Evolutionary conservation across 2,797 vertebrate genomes (phyloP).

Genomic region (Discoglossus pictus): DNA sequence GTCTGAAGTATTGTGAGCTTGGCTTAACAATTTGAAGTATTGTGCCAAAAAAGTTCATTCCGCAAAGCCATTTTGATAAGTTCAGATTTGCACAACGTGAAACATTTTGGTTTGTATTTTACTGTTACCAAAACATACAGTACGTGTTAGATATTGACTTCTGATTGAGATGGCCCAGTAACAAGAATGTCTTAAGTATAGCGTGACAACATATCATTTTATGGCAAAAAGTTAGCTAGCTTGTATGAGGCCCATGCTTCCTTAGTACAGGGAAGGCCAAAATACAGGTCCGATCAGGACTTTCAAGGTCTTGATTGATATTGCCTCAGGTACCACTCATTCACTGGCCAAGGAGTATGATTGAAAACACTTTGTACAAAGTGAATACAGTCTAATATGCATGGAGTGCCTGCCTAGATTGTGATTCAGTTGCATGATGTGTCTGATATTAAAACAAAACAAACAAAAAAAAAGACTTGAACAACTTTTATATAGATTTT

Average conservation of each 20-base stretch:
- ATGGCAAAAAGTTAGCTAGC: slow-evolving; percentile 51
- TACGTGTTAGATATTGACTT: slow-evolving; percentile 72
- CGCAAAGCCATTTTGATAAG: slow-evolving; percentile 72
- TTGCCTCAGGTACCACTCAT: slow-evolving; percentile 55
- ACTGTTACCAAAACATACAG: slow-evolving; percentile 58
- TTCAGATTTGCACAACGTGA: slow-evolving; percentile 72
- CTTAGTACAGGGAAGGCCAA: slow-evolving; percentile 54
- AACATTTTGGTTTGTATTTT: slow-evolving; percentile 57
- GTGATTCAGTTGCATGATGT: slow-evolving; percentile 85
- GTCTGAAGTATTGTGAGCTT: slow-evolving; percentile 56
- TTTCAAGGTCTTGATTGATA: slow-evolving; percentile 44
- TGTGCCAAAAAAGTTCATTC: slow-evolving; percentile 76
- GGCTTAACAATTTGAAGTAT: slow-evolving; percentile 62
- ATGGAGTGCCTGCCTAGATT: slow-evolving; percentile 78
- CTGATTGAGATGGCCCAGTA: slow-evolving; percentile 64
- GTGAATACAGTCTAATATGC: slow-evolving; percentile 69
- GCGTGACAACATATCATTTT: slow-evolving; percentile 51
- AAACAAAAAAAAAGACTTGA: slow-evolving; percentile 79
- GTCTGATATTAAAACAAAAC: slow-evolving; percentile 67
- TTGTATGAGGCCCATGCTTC: slow-evolving; percentile 53
- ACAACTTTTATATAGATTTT: slow-evolving; percentile 85
- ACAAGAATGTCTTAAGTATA: slow-evolving; percentile 54
- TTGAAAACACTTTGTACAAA: slow-evolving; percentile 61
- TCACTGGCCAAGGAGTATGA: slow-evolving; percentile 54
- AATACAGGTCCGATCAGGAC: slow-evolving; percentile 37